Evolutionary conservation across 2,888 invertebrate species (phyloP), one percentile per base, ranked within the genome.

Genomic region (Quadroppia sp.): DNA sequence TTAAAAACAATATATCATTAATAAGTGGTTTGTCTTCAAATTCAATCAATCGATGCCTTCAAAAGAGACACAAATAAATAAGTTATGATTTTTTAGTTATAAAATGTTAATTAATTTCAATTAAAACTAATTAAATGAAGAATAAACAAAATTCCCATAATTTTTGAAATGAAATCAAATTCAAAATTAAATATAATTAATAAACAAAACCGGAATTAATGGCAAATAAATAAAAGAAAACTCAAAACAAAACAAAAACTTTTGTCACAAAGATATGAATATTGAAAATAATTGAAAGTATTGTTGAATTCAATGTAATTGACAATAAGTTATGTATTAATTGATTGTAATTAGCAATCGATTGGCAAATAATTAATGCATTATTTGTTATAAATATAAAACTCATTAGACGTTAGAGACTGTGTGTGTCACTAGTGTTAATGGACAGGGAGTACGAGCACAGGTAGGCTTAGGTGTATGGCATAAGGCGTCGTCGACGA

Each of bases 371-470:
- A 17, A 45, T 45, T 45, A 15, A 7, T 15, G 2, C 15, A 45
- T 13, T 45, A 45, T 13, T 45, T 13, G 6, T 17, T 11, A 45
- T 45, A 2, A 45, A 45, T 45, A 45, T 2, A 11, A 45, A 45
- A 15, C 45, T 45, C 11, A 45, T 45, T 45, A 9, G 45, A 2
- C 6, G 53, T 53, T 53, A 20, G 53, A 20, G 23, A 53, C 45
- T 53, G n/a, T 53, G 53, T 53, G 53, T 53, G 53, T 20, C 53
- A 53, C 53, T 53, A 53, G 53, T 48, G 48, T 48, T 53, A 53
- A n/a, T n/a, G 53, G 3, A 53, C 53, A 3, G 25, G 23, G 2
- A 20, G 53, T 53, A 11, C 3, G 6, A 53, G 53, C 23, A 53
- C 53, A 53, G 53, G 48, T 48, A 48, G 48, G 15, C 48, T 15